Conservation (phyloP, 2,113 vertebrate species). For the Microcebus griseorufus region DNA sequence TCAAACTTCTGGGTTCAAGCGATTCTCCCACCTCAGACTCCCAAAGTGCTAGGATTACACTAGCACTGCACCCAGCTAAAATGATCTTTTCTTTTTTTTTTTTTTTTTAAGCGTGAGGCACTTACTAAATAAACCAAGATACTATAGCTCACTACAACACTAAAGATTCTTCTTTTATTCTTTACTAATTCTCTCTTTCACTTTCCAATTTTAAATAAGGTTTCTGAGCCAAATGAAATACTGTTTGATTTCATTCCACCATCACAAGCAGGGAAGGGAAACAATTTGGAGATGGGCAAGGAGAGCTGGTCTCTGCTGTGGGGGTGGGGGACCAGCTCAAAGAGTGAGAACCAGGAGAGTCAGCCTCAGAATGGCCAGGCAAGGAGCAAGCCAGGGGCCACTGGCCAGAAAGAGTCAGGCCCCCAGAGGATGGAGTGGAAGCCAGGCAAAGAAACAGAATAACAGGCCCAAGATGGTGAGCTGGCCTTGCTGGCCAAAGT, state of each 20-base stretch:
- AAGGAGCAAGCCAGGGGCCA: background rate
- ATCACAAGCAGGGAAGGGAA: background rate
- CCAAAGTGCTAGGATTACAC: no score
- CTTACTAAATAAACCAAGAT: no score
- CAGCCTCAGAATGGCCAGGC: background rate
- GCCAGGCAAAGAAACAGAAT: background rate
- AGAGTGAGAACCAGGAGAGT: background rate
- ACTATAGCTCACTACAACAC: background rate
- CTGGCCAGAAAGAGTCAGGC: background rate
- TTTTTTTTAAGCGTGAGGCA: background rate
- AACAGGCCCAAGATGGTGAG: background rate
- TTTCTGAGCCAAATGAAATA: background rate
- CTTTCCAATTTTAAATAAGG: background rate
- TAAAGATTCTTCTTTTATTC: background rate
- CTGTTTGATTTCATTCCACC: background rate
- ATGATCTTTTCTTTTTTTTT: background rate
- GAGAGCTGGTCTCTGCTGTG: background rate
- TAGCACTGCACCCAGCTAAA: no score
- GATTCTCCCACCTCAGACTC: no score
- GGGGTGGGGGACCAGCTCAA: background rate
- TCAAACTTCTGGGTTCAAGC: no score
- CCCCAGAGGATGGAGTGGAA: background rate
- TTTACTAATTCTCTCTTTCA: background rate
- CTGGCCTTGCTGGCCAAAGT: background rate
- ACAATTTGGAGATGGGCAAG: fast-evolving